Evolutionary conservation across 2,888 invertebrate species (phyloP), one percentile per base, ranked within the genome.

Genomic region (Morinoia aosen): DNA sequence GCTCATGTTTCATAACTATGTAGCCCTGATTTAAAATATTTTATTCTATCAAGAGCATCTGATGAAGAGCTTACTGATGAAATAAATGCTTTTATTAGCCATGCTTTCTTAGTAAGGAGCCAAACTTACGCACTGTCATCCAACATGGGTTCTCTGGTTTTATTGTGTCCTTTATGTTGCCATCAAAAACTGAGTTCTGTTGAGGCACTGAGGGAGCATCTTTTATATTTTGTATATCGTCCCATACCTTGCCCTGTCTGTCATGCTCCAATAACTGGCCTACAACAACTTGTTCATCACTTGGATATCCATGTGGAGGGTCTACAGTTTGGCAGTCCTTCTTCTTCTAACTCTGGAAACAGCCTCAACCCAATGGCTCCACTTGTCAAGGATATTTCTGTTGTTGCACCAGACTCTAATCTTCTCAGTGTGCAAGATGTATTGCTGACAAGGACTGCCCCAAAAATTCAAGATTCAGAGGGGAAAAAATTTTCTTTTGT

Each of bases 231-330:
- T 88, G 91, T 91, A 5, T 96, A 96, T 94, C 94, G 96, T 39
- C 96, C 96, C 39, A 94, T 96, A 48, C 95, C 95, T 88, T 96
- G 96, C 95, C 96, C 94, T 16, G 94, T 96, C 48, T 96, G 96
- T 91, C 58, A 95, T 25, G 64, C 91, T 19, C 88, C 91, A 57
- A 95, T 96, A 48, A 96, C 95, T 39, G 96, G 96, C 8, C 94
- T 96, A 14, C 96, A 96, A 56, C 96, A 95, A 56, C 95, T 96
- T 57, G 96, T 95, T 5, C 94, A 90, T 64, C 96, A 96, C 94
- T 95, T 96, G 39, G 95, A 94, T 64, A 91, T 64, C 33, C 96
- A 96, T 95, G 91, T 96, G n/a, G 95, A 95, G 56, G 11, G 57
- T 57, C 57, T 93, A 57, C 57, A 56, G 33, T 33, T 58, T 39